phyloP scores from a whole-genome alignment of 2,113 vertebrate genomes.

The Aegithalos caudatus region DNA sequence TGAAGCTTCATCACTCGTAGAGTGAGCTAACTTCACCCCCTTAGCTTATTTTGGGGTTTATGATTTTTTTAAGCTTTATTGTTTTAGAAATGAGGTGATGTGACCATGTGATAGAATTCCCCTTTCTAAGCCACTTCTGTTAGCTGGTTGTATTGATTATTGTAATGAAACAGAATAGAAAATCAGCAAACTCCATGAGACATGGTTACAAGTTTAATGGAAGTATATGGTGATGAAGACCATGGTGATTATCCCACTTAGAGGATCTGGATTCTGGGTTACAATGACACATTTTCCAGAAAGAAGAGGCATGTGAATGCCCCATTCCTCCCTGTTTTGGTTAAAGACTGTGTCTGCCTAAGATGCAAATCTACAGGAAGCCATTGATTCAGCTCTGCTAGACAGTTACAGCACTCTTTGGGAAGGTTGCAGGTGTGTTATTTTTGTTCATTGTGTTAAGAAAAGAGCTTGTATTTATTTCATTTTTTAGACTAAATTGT shows the following conservation, averaged over 20 bases:
- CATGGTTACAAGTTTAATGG: background rate
- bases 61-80: background rate
- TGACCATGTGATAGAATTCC: background rate
- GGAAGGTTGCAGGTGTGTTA: background rate
- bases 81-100: background rate
- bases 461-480: background rate
- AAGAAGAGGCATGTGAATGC: background rate
- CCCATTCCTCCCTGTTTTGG: background rate
- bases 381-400: background rate
- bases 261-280: background rate
- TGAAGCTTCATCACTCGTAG: background rate
- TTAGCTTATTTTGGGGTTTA: background rate
- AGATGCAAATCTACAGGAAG: background rate
- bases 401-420: background rate
- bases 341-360: background rate
- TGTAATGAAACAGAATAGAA: background rate
- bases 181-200: background rate
- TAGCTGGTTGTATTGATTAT: background rate
- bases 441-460: background rate
- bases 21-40: background rate
- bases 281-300: background rate
- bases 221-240: background rate
- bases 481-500: background rate
- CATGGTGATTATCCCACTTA: background rate
- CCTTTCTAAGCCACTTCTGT: background rate